Conservation (phyloP, 1,140 invertebrate species). For the Condylostylus longicornis region DNA sequence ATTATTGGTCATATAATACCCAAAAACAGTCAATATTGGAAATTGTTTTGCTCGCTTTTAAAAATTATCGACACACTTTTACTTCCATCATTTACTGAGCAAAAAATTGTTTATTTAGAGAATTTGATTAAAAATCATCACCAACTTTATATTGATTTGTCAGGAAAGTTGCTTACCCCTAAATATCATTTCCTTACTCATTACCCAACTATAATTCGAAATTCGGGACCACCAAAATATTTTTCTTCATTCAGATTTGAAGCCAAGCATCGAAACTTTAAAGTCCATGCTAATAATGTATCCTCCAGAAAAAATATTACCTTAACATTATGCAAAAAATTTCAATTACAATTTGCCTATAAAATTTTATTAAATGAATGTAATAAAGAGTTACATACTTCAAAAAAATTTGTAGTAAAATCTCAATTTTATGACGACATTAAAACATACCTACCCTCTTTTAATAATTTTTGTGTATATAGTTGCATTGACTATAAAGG, state of each 20-base stretch:
- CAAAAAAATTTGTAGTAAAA: too few species aligned
- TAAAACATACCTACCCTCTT: too few species aligned
- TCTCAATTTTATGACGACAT: too few species aligned
- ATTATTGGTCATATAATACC: background rate
- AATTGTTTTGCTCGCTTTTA: background rate
- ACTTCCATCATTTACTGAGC: too few species aligned
- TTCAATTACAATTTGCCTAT: too few species aligned
- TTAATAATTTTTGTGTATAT: too few species aligned
- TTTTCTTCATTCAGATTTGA: background rate
- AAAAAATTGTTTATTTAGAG: too few species aligned
- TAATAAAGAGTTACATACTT: too few species aligned
- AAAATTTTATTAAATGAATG: too few species aligned
- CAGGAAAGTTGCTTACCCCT: background rate
- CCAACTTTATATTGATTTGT: background rate
- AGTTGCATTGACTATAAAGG: too few species aligned
- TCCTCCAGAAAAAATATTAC: background rate
- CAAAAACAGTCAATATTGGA: too few species aligned
- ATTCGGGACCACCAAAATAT: background rate
- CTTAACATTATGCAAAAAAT: too few species aligned
- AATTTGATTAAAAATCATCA: background rate
- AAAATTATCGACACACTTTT: background rate
- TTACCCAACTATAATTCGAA: conserved; percentile 1
- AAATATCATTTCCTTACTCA: conserved; percentile 1
- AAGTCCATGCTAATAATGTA: background rate
- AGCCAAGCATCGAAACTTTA: conserved; percentile 1